Conservation (phyloP, 2,888 invertebrate genomes). For the Stramonita haemastoma region DNA sequence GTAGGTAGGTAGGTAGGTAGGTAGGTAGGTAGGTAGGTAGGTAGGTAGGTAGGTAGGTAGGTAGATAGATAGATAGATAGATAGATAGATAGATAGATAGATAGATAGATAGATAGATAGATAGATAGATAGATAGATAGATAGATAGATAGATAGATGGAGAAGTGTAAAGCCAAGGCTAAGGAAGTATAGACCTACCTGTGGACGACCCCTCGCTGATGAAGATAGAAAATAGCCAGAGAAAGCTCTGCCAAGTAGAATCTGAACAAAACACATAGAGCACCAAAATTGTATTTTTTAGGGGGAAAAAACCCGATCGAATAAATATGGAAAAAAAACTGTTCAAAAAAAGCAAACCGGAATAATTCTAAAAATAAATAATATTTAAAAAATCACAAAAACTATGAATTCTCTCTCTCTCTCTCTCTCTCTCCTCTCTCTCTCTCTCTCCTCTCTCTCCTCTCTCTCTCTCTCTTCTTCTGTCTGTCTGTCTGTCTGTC, state of each 20-base stretch:
- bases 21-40: neutral
- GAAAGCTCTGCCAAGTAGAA: slow-evolving; percentile 13
- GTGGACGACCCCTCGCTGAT: neutral
- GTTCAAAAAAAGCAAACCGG: too few relatives aligned
- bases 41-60: neutral
- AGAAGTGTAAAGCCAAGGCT: too few relatives aligned
- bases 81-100: too few relatives aligned
- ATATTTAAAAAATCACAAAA: too few relatives aligned
- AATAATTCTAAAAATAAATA: too few relatives aligned
- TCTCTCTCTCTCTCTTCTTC: too few relatives aligned
- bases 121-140: neutral
- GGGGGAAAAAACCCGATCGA: too few relatives aligned
- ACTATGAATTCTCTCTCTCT: too few relatives aligned
- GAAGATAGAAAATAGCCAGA: neutral
- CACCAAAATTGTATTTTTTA: neutral
- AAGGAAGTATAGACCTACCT: neutral
- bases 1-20: neutral
- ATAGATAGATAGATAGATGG: too few relatives aligned
- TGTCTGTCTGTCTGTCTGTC: neutral
- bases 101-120: neutral
- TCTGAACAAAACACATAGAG: neutral
- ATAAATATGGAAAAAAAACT: too few relatives aligned
- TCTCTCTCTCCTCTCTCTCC: too few relatives aligned
- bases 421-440: too few relatives aligned
- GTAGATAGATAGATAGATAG: neutral